These are phyloP conservation scores for Nomada goodeniana DNA, from an alignment of 2,888 invertebrate genomes.

Conservation along the genomic window DNA sequence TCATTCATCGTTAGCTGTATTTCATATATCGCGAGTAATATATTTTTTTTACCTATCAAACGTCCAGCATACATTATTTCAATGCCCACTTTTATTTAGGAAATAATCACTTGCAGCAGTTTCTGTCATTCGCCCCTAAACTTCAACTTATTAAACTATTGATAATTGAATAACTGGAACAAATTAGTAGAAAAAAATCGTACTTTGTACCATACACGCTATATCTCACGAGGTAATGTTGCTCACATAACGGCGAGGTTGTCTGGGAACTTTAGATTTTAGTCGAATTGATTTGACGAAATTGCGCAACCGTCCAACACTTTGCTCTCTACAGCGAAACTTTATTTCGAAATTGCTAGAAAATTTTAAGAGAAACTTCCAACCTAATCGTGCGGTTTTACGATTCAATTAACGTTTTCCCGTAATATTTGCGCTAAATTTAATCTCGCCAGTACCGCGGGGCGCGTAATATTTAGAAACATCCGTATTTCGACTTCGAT, in stretches of 20 bases:
- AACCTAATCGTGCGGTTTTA: conserved; percentile 5
- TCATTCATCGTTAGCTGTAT: no score
- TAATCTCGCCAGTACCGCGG: neutral
- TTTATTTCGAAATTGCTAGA: neutral
- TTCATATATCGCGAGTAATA: no score
- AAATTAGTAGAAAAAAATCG: conserved; percentile 33
- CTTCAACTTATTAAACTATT: neutral
- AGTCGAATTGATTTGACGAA: neutral
- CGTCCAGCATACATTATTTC: no score
- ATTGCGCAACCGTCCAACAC: neutral
- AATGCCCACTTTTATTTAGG: no score
- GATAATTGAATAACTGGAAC: neutral
- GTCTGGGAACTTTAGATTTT: conserved; percentile 11
- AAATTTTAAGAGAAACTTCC: neutral
- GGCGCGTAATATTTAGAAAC: neutral
- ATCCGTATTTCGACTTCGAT: conserved; percentile 11
- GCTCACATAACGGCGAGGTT: conserved; percentile 17
- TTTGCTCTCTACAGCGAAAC: neutral
- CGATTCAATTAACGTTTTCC: conserved; percentile 12
- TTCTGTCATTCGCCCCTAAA: no score
- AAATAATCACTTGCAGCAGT: no score
- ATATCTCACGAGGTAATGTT: conserved; percentile 32
- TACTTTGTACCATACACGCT: conserved; percentile 47
- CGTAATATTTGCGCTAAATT: conserved; percentile 17
- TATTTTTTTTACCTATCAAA: no score